Evolutionary conservation across 2,888 invertebrate species (phyloP), one percentile per base, ranked within the genome.

Genomic region (Lutraria lutraria): DNA sequence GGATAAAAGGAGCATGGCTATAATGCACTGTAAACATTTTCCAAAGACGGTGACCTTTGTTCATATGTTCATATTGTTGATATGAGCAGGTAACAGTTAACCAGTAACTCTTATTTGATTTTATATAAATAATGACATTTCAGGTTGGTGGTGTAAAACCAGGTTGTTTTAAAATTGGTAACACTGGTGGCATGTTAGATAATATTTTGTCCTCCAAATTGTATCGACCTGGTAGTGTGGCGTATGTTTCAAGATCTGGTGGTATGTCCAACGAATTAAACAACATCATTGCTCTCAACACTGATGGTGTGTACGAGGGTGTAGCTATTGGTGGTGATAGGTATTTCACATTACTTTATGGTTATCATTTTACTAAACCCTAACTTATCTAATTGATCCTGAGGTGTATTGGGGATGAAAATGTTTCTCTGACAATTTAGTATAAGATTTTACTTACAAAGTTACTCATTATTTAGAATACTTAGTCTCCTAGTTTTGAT

Each of bases 191-290:
- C 89, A 99, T 99, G 99, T 98, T 99, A 97, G 99, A 99, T 97
- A 99, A 99, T 96, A 99, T 99, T 93, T 97, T 99, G 0, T 98
- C 99, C 96, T 99, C 99, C 93, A 99, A 99, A 96, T 97, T 99
- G 21, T 99, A 99, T 97, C 97, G 99, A 53, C 98, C 99, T 0
- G 99, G 99, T 95, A 98, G 99, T 96, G 99, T 99, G 86, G 99
- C 99, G 0, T 99, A 99, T 96, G 99, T 99, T 0, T 99, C 99
- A 0, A 98, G 99, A 34, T 99, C 99, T 0, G 99, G 99, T 54
- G 99, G 99, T 15, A 99, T 99, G 99, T 99, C 99, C 83, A 99
- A 99, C 96, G 99, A 99, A 96, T 97, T 99, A 90, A 99, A 99
- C 97, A 99, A 99, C 97, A 99, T 99, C 83, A 97, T 99, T 90